These are phyloP conservation scores for Acyrthosiphon pisum DNA, from an alignment of 1,140 invertebrate species.

Conservation along the genomic window DNA sequence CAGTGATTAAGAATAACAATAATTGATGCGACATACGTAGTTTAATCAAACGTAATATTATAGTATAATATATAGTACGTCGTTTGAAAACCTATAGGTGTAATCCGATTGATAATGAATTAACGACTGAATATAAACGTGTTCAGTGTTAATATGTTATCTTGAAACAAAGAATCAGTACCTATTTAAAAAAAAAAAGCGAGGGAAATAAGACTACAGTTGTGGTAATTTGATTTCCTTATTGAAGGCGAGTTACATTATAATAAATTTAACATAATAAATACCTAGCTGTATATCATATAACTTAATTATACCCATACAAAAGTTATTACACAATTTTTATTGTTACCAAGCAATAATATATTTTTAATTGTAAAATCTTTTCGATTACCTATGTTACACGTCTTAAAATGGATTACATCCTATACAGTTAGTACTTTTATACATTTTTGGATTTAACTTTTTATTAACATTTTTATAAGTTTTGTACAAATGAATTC, in stretches of 20 bases:
- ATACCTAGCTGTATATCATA: background rate
- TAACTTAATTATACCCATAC: background rate
- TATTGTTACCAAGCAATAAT: background rate
- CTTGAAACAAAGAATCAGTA: background rate
- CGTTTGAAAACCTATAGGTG: constrained; percentile 20
- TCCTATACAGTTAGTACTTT: background rate
- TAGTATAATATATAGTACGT: background rate
- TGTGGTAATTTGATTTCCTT: background rate
- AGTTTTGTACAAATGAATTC: background rate
- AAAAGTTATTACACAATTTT: background rate
- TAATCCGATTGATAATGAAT: background rate
- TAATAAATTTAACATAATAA: background rate
- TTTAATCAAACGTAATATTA: background rate
- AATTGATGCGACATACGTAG: background rate
- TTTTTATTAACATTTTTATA: background rate
- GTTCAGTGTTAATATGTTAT: background rate
- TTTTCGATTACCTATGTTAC: background rate
- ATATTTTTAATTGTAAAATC: background rate
- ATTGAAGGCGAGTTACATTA: background rate
- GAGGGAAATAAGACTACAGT: background rate
- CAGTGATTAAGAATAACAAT: constrained; percentile 8
- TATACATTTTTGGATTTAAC: background rate
- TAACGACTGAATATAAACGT: background rate
- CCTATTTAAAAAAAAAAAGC: background rate
- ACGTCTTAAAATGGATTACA: background rate